A percentile compares a stretch with the other conserved stretches of the same genome.
Evolutionary conservation across 2,797 vertebrate genomes (phyloP).

Genomic region (Leucoraja ocellata): DNA sequence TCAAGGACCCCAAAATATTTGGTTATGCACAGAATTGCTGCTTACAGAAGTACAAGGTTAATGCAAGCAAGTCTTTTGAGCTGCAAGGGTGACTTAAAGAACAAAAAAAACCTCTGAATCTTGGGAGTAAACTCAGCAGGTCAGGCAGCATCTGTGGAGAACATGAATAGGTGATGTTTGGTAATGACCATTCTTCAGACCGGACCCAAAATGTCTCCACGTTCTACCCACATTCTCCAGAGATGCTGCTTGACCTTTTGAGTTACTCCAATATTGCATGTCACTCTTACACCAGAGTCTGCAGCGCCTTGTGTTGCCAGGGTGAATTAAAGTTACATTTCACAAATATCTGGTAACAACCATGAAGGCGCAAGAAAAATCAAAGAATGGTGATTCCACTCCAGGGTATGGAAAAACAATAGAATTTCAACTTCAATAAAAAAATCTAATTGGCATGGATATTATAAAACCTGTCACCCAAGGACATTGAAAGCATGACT

Average conservation of each 20-base stretch:
- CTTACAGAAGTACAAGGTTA: background rate
- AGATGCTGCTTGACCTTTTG: too few relatives aligned
- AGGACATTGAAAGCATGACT: too few relatives aligned
- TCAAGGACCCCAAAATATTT: background rate
- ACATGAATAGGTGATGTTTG: background rate
- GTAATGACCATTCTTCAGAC: too few relatives aligned
- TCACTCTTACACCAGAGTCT: too few relatives aligned
- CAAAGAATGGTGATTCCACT: background rate
- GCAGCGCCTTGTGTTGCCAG: too few relatives aligned
- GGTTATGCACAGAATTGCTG: background rate
- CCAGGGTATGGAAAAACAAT: background rate
- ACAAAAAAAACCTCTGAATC: background rate
- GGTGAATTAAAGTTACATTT: background rate
- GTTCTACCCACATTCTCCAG: too few relatives aligned
- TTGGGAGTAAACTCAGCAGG: too few relatives aligned
- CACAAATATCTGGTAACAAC: background rate
- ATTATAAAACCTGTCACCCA: too few relatives aligned
- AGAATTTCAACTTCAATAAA: background rate
- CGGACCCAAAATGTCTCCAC: too few relatives aligned
- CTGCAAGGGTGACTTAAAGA: background rate
- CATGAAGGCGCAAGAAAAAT: too few relatives aligned
- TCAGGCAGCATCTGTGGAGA: too few relatives aligned
- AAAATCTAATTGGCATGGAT: background rate
- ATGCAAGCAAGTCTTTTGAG: background rate
- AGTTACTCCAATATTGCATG: too few relatives aligned